phyloP scores from a whole-genome alignment of 2,113 vertebrate species.

The Ameiurus melas region DNA sequence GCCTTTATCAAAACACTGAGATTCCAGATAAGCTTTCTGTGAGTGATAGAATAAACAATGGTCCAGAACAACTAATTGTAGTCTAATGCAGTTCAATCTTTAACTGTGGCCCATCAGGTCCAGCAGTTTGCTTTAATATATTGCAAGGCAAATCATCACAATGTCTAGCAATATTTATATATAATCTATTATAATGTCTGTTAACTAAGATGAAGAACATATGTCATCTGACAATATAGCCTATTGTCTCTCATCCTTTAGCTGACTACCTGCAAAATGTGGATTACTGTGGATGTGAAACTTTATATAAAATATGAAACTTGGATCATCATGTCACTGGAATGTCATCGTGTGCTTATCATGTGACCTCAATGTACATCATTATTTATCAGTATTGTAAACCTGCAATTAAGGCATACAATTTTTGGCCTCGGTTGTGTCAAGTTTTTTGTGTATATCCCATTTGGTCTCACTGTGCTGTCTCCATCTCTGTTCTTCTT shows the following conservation, averaged over 20 bases:
- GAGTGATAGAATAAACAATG: neutral
- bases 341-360: neutral
- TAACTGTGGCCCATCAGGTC: too few species aligned
- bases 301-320: neutral
- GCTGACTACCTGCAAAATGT: neutral
- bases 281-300: neutral
- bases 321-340: neutral
- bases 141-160: neutral
- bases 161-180: neutral
- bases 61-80: neutral
- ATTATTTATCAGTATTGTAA: neutral
- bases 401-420: neutral
- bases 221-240: neutral
- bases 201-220: neutral
- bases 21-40: neutral
- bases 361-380: neutral
- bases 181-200: neutral
- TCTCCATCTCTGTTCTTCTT: conserved; percentile 36
- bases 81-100: neutral
- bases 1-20: neutral
- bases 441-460: neutral
- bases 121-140: neutral
- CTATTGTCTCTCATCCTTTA: neutral
- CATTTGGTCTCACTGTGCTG: neutral
- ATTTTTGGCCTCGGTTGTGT: neutral